Conservation (phyloP, 2,797 vertebrate species). For the Enteromius treurensis region DNA sequence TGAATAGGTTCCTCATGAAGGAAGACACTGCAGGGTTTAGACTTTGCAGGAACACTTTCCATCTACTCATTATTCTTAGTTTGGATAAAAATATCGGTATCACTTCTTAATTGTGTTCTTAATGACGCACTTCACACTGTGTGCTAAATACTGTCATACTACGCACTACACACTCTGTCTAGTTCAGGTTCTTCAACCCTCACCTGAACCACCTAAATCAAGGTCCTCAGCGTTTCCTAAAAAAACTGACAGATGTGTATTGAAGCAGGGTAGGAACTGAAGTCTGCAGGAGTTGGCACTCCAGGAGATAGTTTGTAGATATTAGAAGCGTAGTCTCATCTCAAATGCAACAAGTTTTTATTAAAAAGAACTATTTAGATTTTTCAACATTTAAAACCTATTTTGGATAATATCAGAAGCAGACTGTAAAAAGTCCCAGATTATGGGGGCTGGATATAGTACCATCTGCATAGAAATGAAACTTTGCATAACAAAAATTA, state of each 20-base stretch:
- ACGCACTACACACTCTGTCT: neutral
- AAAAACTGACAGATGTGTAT: neutral
- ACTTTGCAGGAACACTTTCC: neutral
- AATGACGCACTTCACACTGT: neutral
- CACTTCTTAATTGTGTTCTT: neutral
- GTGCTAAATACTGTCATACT: neutral
- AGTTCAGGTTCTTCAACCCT: neutral
- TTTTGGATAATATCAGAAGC: slow-evolving; percentile 6
- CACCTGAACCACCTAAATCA: neutral
- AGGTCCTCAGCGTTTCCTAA: neutral
- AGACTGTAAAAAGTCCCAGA: neutral
- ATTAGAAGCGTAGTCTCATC: neutral
- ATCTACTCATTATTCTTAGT: neutral
- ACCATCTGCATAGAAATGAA: neutral
- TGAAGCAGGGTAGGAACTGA: no score
- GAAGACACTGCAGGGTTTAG: slow-evolving; percentile 16
- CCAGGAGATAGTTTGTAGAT: neutral
- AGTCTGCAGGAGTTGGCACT: no score
- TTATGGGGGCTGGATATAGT: no score
- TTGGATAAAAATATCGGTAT: neutral
- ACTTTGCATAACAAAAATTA: neutral
- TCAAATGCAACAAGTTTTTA: neutral
- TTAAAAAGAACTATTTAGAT: neutral
- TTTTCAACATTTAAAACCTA: no score
- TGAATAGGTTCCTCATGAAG: slow-evolving; percentile 1